Evolutionary conservation across 2,113 vertebrate genomes (phyloP).

Genomic region (Shinisaurus crocodilurus): DNA sequence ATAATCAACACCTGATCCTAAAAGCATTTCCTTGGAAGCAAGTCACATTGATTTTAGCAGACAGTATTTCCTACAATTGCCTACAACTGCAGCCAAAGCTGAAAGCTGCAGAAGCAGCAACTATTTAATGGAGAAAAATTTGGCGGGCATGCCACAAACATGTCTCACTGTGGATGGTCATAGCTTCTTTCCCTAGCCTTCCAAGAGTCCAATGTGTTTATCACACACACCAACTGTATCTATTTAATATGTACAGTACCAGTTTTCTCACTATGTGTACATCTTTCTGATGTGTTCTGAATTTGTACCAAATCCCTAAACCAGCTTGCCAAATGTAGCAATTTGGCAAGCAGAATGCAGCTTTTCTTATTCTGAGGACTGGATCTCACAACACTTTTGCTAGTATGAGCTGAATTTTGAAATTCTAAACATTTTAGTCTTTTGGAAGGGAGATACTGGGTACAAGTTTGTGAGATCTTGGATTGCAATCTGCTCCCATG

Average conservation of each 20-base stretch:
- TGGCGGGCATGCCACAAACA: not conserved
- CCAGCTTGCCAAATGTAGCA: not conserved
- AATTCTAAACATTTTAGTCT: not conserved
- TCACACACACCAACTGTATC: not conserved
- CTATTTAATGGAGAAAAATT: not conserved
- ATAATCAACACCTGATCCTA: constrained; percentile 1
- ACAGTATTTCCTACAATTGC: not conserved
- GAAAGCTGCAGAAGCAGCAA: not conserved
- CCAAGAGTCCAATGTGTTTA: not conserved
- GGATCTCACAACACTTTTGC: not conserved
- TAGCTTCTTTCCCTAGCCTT: not conserved
- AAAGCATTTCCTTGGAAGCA: constrained; percentile 14
- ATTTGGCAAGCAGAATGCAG: not conserved
- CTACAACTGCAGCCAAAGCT: not conserved
- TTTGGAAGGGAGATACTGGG: not conserved
- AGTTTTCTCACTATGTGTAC: not conserved
- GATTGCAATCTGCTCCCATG: not conserved
- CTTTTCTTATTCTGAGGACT: not conserved
- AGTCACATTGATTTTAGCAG: not conserved
- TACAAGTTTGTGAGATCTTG: not conserved
- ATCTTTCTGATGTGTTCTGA: not conserved
- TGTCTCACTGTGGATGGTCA: not conserved
- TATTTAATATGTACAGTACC: not conserved
- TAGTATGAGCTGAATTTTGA: not conserved
- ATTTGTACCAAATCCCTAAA: not conserved